These are phyloP conservation scores for Camponotus floridanus DNA, from an alignment of 1,140 invertebrate genomes.

Conservation along the genomic window DNA sequence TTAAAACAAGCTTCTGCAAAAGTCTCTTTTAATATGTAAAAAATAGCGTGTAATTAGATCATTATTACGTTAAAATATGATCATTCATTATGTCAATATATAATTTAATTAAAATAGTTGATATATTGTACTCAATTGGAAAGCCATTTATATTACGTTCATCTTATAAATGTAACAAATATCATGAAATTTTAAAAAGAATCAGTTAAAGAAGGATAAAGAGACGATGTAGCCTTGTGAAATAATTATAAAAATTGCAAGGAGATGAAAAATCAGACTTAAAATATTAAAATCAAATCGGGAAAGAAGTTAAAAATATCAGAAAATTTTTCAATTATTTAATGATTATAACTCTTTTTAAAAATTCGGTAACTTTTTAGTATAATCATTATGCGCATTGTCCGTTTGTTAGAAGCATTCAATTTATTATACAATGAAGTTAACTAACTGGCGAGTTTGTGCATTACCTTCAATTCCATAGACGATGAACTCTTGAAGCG, in stretches of 20 bases:
- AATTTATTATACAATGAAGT: conserved; percentile 34
- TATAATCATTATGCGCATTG: conserved; percentile 4
- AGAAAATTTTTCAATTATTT: background rate
- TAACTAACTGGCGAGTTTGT: conserved; percentile 23
- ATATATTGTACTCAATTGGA: background rate
- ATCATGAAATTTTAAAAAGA: background rate
- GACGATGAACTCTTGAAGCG: conserved; percentile 35
- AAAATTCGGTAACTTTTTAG: conserved; percentile 2
- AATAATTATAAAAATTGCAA: background rate
- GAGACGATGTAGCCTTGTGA: background rate
- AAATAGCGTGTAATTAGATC: background rate
- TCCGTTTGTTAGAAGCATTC: conserved; percentile 24
- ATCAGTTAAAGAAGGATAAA: background rate
- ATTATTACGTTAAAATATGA: background rate
- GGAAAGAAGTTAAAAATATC: background rate
- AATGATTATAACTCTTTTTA: background rate
- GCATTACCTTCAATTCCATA: conserved; percentile 24
- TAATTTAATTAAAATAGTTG: background rate
- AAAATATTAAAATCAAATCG: background rate
- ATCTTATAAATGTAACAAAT: background rate
- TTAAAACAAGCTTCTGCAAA: background rate
- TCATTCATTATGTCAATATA: background rate
- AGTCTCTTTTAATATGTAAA: background rate
- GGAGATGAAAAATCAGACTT: background rate
- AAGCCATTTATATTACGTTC: background rate